A percentile compares a stretch with the other conserved stretches of the same genome.
phyloP scores from a whole-genome alignment of 2,888 invertebrate genomes.

The Thymelicus acteon region DNA sequence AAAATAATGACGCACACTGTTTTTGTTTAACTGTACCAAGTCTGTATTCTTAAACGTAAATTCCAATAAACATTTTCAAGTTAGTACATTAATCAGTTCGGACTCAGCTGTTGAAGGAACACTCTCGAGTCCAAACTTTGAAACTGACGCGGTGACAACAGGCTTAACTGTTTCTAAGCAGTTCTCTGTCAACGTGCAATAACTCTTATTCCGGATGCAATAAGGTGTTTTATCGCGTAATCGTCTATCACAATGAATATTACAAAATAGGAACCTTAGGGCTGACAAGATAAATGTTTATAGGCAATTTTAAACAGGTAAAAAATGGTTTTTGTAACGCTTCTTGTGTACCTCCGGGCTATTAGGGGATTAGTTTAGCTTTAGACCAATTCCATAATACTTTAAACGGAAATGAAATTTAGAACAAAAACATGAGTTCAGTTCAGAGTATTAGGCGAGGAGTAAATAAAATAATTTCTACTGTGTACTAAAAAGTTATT shows the following conservation, averaged over 20 bases:
- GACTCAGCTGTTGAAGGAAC: slow-evolving; percentile 71
- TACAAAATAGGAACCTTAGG: slow-evolving; percentile 29
- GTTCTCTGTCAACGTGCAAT: not conserved
- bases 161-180: slow-evolving; percentile 29
- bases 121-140: slow-evolving; percentile 46
- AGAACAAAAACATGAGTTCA: not conserved
- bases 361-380: slow-evolving; percentile 21
- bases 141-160: slow-evolving; percentile 49
- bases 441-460: too few relatives aligned
- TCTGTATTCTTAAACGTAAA: slow-evolving; percentile 52
- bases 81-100: slow-evolving; percentile 66
- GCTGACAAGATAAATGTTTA: slow-evolving; percentile 37
- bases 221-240: slow-evolving; percentile 4
- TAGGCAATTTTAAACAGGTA: slow-evolving; percentile 28
- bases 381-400: not conserved
- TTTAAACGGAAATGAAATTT: not conserved
- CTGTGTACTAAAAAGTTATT: too few relatives aligned
- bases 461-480: too few relatives aligned
- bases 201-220: not conserved
- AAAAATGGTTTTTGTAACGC: slow-evolving; percentile 35
- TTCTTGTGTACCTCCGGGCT: slow-evolving; percentile 9
- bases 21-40: slow-evolving; percentile 48
- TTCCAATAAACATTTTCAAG: slow-evolving; percentile 53
- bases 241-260: slow-evolving; percentile 16
- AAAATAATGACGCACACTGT: slow-evolving; percentile 5